These are phyloP conservation scores for Monochamus saltuarius DNA, from an alignment of 1,140 invertebrate genomes.

Conservation along the genomic window DNA sequence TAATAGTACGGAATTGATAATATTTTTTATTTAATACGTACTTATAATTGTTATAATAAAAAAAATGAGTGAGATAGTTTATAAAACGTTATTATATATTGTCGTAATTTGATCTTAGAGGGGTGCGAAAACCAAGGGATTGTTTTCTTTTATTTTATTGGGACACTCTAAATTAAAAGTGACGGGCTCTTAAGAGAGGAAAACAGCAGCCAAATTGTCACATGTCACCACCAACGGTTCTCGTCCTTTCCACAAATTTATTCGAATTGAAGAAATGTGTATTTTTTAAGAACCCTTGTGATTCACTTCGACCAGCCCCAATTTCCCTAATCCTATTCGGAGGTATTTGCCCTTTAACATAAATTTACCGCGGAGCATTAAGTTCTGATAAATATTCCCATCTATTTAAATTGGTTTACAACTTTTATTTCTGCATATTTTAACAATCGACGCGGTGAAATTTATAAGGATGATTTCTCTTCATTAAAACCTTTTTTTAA, in stretches of 20 bases:
- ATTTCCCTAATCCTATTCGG: slow-evolving; percentile 12
- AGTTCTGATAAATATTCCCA: background rate
- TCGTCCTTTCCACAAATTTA: slow-evolving; percentile 36
- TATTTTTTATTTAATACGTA: too few relatives aligned
- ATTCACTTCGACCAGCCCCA: slow-evolving; percentile 6
- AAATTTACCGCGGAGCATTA: slow-evolving; percentile 9
- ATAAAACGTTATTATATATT: too few relatives aligned
- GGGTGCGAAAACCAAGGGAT: too few relatives aligned
- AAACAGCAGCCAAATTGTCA: slow-evolving; percentile 39
- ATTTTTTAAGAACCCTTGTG: slow-evolving; percentile 25
- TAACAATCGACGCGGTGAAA: too few relatives aligned
- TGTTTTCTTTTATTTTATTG: slow-evolving; percentile 5
- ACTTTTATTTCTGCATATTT: background rate
- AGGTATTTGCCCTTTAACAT: slow-evolving; percentile 5
- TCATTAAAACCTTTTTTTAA: too few relatives aligned
- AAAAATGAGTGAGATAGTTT: too few relatives aligned
- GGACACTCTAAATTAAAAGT: slow-evolving; percentile 40
- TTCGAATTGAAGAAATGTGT: slow-evolving; percentile 44
- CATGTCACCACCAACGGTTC: slow-evolving; percentile 32
- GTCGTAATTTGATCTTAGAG: too few relatives aligned
- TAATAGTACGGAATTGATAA: too few relatives aligned
- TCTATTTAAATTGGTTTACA: slow-evolving; percentile 9
- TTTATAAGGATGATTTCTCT: too few relatives aligned
- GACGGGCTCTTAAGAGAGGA: slow-evolving; percentile 36
- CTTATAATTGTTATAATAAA: too few relatives aligned